Percentiles rank a stretch among this genome's conserved stretches.
These are phyloP conservation scores for Eumaeus atala DNA, from an alignment of 1,140 invertebrate genomes.

Conservation along the genomic window DNA sequence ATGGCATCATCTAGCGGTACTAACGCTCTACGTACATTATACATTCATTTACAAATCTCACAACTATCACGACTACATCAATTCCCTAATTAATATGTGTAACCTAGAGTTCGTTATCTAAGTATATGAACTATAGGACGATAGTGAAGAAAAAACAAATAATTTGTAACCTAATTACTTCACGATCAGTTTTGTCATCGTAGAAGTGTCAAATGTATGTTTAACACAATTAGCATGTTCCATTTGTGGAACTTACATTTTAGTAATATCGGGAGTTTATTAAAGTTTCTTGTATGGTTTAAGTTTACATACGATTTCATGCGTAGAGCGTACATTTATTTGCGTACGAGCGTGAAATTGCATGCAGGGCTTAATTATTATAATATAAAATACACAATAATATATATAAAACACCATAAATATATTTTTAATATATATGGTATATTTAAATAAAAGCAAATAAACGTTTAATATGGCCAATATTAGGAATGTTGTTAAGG, in stretches of 20 bases:
- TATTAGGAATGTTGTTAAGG: constrained; percentile 44
- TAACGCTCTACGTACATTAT: constrained; percentile 41
- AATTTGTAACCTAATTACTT: not conserved
- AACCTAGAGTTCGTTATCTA: constrained; percentile 54
- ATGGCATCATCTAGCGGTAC: constrained; percentile 62
- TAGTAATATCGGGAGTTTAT: too few species aligned
- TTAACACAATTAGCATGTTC: not conserved
- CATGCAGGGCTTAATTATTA: too few species aligned
- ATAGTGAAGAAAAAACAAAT: not conserved
- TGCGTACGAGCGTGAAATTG: too few species aligned
- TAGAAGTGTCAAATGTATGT: not conserved
- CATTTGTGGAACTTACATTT: too few species aligned
- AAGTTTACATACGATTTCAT: not conserved
- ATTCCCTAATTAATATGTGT: constrained; percentile 57
- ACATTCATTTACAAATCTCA: constrained; percentile 20
- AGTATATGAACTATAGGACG: constrained; percentile 7
- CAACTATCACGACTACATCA: constrained; percentile 40
- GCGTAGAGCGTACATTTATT: too few species aligned
- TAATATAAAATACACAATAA: too few species aligned
- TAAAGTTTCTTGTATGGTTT: too few species aligned
- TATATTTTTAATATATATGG: too few species aligned
- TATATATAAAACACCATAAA: too few species aligned
- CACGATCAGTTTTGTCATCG: not conserved
- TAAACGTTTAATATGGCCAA: constrained; percentile 64
- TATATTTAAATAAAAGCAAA: constrained; percentile 12